These are phyloP conservation scores for Xanthia togata DNA, from an alignment of 2,888 invertebrate genomes.

Conservation along the genomic window DNA sequence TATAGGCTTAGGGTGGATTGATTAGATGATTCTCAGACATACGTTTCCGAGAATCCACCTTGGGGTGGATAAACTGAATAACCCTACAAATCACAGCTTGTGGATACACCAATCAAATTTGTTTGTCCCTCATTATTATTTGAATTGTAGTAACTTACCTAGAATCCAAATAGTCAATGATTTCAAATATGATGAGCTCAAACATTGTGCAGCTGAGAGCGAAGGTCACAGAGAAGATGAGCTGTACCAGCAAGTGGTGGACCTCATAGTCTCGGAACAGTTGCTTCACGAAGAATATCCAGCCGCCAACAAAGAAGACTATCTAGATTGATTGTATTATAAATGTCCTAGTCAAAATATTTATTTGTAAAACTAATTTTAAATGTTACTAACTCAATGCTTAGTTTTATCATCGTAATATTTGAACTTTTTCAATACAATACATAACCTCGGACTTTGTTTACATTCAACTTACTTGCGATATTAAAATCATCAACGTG, in stretches of 20 bases:
- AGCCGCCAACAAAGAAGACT: constrained; percentile 98
- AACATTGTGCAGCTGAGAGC: constrained; percentile 99
- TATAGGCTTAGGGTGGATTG: no score
- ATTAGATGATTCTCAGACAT: no score
- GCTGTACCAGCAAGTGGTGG: constrained; percentile 97
- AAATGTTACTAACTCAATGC: neutral
- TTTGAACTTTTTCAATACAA: neutral
- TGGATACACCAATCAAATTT: neutral
- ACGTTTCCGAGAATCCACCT: no score
- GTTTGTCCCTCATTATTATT: neutral
- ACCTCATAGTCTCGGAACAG: constrained; percentile 99
- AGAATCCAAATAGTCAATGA: constrained; percentile 97
- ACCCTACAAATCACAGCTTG: no score
- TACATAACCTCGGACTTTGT: constrained; percentile 60
- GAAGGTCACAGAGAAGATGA: constrained; percentile 98
- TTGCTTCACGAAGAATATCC: constrained; percentile 99
- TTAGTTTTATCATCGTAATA: neutral
- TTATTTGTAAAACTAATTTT: no score
- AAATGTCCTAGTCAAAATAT: neutral
- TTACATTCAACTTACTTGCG: constrained; percentile 91
- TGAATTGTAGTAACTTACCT: constrained; percentile 90
- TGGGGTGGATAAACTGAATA: no score
- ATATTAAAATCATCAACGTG: constrained; percentile 95
- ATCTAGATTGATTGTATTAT: constrained; percentile 90
- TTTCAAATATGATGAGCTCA: constrained; percentile 99